Percentiles rank a stretch among this genome's conserved stretches.
Evolutionary conservation across 1,140 invertebrate genomes (phyloP).

Genomic region (Temnothorax longispinosus): DNA sequence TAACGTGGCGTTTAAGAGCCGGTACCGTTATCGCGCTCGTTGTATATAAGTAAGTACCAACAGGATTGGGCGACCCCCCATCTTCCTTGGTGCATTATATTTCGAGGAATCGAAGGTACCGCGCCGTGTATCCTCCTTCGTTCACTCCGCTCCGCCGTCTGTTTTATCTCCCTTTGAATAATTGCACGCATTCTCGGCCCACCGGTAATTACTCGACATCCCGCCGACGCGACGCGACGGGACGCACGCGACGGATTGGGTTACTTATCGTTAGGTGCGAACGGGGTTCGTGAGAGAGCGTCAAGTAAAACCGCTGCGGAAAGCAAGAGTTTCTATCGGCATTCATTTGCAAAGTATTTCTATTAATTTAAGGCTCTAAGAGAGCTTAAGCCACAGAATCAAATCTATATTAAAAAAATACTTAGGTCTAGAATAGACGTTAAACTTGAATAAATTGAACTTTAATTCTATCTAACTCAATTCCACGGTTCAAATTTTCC

Average conservation of each 20-base stretch:
- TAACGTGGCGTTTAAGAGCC: slow-evolving; percentile 84
- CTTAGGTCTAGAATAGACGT: neutral
- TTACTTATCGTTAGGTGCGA: slow-evolving; percentile 53
- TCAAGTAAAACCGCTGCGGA: neutral
- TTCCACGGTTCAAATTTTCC: neutral
- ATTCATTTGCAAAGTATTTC: neutral
- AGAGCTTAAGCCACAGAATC: neutral
- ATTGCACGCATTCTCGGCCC: slow-evolving; percentile 29
- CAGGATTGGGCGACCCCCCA: slow-evolving; percentile 74
- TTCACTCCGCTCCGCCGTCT: slow-evolving; percentile 38
- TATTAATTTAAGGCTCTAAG: neutral
- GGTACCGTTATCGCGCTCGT: slow-evolving; percentile 83
- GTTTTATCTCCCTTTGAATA: slow-evolving; percentile 49
- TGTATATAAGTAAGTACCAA: slow-evolving; percentile 74
- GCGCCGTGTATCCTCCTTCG: slow-evolving; percentile 47
- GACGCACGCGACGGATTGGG: slow-evolving; percentile 37
- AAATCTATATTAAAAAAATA: neutral
- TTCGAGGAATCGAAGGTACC: slow-evolving; percentile 70
- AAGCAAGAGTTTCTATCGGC: neutral
- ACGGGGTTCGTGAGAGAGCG: neutral
- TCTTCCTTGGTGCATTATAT: slow-evolving; percentile 67
- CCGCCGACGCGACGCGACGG: slow-evolving; percentile 48
- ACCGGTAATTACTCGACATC: slow-evolving; percentile 57
- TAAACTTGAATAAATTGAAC: neutral
- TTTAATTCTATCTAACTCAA: neutral